Base-by-base conservation (phyloP, 2,888 invertebrate genomes). In the Cataglyphis altisquamis region DNA sequence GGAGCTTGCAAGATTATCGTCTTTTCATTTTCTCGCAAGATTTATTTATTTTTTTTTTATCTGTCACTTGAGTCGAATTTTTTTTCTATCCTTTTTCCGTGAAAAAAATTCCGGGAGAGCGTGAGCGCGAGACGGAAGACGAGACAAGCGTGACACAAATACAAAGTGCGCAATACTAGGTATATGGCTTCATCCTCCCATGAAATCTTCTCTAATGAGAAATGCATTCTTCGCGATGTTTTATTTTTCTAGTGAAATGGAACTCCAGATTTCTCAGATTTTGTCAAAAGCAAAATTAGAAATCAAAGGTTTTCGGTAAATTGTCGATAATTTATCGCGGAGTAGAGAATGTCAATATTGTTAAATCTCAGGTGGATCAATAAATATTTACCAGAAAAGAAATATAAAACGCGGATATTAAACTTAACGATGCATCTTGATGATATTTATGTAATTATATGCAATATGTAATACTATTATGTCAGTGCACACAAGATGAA, bases 61-160 rank as follows among this genome's bases (percentile, higher is more conserved):
- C 18, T 45, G 10, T 18, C 18, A 6, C 39, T 57, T 9, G 8
- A 62, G 15, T 60, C 3, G 8, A 45, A 18, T 5, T 45, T 15
- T 41, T 18, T 45, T 15, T 2, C 8, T 32, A 15, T 52, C 32
- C 3, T 25, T 48, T 39, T 55, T n/a, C 4, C 25, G 12, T 55
- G 39, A 25, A 32, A 6, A 32, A 32, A 52, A 3, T 10, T n/a
- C 25, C 32, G 68, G 32, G 32, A 32, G 15, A n/a, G n/a, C 12
- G 67, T 39, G 39, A 25, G 60, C n/a, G 15, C 41, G 36, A 21
- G 63, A 63, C 41, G 64, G 18, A 64, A 41, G n/a, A 36, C 21
- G 36, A 62, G 25, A 25, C 39, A 75, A 64, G 45, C 41, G 57
- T 57, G 77, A 78, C 39, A n/a, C 52, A 66, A 66, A 66, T 78